phyloP scores from a whole-genome alignment of 2,888 invertebrate species.

The Bhutanitis thaidina region DNA sequence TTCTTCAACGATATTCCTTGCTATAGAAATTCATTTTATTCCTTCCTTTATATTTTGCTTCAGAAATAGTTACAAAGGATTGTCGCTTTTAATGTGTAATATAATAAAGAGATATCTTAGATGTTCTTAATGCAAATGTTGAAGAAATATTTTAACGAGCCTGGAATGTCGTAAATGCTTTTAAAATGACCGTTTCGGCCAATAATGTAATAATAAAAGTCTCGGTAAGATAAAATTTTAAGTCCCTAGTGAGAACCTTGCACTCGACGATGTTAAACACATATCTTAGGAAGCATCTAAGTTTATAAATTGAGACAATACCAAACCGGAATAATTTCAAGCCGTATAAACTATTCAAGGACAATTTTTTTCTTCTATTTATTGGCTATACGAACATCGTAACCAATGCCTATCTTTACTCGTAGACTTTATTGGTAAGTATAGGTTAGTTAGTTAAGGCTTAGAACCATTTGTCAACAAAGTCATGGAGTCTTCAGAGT shows the following conservation, averaged over 20 bases:
- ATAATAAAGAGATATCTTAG: conserved; percentile 2
- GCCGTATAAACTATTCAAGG: too few species aligned
- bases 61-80: background rate
- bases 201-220: conserved; percentile 53
- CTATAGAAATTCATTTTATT: too few species aligned
- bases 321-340: background rate
- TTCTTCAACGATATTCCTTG: too few species aligned
- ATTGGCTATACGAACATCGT: too few species aligned
- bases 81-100: background rate
- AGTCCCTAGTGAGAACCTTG: background rate
- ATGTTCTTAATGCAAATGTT: background rate
- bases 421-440: too few species aligned
- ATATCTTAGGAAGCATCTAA: conserved; percentile 5
- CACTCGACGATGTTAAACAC: background rate
- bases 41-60: too few species aligned
- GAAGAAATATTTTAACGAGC: conserved; percentile 22
- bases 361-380: too few species aligned
- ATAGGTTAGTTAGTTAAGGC: too few species aligned
- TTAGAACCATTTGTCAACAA: too few species aligned
- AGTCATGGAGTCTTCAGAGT: too few species aligned
- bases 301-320: conserved; percentile 9
- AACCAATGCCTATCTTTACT: too few species aligned
- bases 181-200: conserved; percentile 43
- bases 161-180: conserved; percentile 36
- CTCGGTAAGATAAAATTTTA: conserved; percentile 31